Percentiles rank a stretch among this genome's conserved stretches.
These are phyloP conservation scores for Istiophorus platypterus DNA, from an alignment of 2,113 vertebrate species.

Conservation along the genomic window DNA sequence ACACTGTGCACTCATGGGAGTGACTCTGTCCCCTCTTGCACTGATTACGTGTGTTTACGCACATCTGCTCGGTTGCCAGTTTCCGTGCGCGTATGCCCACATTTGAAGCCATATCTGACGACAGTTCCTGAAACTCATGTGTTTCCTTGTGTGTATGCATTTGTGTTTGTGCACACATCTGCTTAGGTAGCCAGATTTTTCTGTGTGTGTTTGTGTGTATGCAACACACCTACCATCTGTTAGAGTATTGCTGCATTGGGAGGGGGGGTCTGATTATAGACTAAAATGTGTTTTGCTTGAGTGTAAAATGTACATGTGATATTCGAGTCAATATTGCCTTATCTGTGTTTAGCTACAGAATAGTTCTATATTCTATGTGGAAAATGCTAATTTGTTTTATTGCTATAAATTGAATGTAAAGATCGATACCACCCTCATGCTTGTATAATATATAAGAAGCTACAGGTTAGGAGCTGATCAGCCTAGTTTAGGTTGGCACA, in stretches of 20 bases:
- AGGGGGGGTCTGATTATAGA: constrained; percentile 54
- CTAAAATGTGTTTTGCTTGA: constrained; percentile 50
- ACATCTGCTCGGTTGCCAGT: constrained; percentile 58
- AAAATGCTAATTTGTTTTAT: neutral
- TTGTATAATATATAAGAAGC: neutral
- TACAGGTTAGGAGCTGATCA: neutral
- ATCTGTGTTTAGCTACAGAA: neutral
- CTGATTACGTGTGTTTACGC: constrained; percentile 45
- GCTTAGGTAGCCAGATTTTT: constrained; percentile 70
- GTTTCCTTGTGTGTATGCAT: constrained; percentile 43
- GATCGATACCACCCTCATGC: neutral
- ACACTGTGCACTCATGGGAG: constrained; percentile 37
- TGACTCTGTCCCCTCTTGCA: constrained; percentile 44
- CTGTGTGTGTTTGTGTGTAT: constrained; percentile 46
- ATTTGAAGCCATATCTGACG: constrained; percentile 58
- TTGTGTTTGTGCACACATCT: constrained; percentile 68
- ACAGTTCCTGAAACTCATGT: constrained; percentile 39
- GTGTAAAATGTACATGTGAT: constrained; percentile 35
- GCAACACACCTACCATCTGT: constrained; percentile 73
- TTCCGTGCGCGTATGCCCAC: constrained; percentile 13
- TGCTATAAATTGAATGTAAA: neutral
- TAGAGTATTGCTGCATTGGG: constrained; percentile 53
- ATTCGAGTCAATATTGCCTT: neutral
- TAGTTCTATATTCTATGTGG: neutral
- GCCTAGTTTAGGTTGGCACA: neutral